Base-by-base conservation (phyloP, 2,797 vertebrate genomes). In the Pyrocephalus nanus region DNA sequence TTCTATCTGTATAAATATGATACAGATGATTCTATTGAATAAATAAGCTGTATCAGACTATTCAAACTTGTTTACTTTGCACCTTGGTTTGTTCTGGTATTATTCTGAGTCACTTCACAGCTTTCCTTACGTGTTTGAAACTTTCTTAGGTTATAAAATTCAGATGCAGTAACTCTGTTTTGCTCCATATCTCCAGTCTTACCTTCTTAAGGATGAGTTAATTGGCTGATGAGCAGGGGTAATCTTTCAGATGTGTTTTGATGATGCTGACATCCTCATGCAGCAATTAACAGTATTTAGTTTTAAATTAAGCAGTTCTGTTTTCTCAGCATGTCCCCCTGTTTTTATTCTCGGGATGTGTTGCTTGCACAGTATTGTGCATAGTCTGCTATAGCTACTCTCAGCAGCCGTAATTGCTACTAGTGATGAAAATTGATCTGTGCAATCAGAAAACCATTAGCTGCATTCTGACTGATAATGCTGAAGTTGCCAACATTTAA, bases 381-480 rank as follows among this genome's bases (percentile, higher is more conserved):
- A 1, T 64, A 86, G 81, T n/a, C 77, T 93, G 51, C 66, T 76
- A 1, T 51, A 78, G 74, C 43, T 85, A 38, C 34, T 67, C 60
- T 65, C 65, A 77, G 85, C 84, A 81, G 25, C 81, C 0, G 2
- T 93, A 88, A 90, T 96, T 94, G 82, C 86, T 89, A 8, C 62
- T 66, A 55, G 86, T 82, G 88, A 95, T 89, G 75, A 93, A 96
- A 95, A 96, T 88, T 90, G 92, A 92, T 95, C 79, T 82, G 69
- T 71, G 84, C 96, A 95, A 96, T 97, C 92, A 95, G 93, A 86
- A 96, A 77, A 72, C 66, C 36, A 79, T 95, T 94, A 84, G 92
- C 83, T 91, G 51, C 80, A 34, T 92, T 92, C 72, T 94, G 66
- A 81, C 57, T 88, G 85, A 91, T 96, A 93, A 65, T 70, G 50